These are phyloP conservation scores for Lasioglossum calceatum DNA, from an alignment of 2,888 invertebrate genomes.

Conservation along the genomic window DNA sequence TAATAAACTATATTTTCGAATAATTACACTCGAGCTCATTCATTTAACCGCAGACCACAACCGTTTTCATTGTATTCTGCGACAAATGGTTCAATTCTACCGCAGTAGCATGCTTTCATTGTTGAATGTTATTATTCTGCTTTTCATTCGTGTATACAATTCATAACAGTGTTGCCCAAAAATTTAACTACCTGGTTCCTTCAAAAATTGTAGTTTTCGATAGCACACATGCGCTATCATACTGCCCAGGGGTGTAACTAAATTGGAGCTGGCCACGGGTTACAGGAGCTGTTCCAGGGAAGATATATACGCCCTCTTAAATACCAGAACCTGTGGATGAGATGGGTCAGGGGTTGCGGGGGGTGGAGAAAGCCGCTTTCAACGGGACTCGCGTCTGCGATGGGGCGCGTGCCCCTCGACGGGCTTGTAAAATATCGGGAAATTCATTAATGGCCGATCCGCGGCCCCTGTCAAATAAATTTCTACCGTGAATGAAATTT, in stretches of 20 bases:
- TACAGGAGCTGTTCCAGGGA: slow-evolving; percentile 51
- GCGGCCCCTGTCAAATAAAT: slow-evolving; percentile 62
- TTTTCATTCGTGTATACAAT: not conserved
- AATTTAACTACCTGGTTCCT: not conserved
- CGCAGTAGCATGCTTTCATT: not conserved
- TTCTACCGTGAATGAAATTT: slow-evolving; percentile 56
- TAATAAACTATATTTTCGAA: not conserved
- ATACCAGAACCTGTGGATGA: slow-evolving; percentile 41
- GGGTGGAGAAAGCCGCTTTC: slow-evolving; percentile 51
- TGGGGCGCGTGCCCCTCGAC: slow-evolving; percentile 36
- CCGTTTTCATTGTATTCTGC: not conserved
- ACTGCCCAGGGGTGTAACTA: slow-evolving; percentile 57
- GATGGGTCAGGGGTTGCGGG: slow-evolving; percentile 10
- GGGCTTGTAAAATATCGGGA: slow-evolving; percentile 66
- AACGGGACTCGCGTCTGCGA: slow-evolving; percentile 34
- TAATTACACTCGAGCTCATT: not conserved
- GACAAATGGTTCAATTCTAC: not conserved
- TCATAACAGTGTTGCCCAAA: no score
- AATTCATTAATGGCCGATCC: slow-evolving; percentile 71
- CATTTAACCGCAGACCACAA: not conserved
- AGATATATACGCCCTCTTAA: slow-evolving; percentile 66
- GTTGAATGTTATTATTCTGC: not conserved
- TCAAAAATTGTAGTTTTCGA: not conserved
- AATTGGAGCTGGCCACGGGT: slow-evolving; percentile 61
- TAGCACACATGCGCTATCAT: not conserved